Conservation (phyloP, 2,888 invertebrate species). For the Athalia circularis region DNA sequence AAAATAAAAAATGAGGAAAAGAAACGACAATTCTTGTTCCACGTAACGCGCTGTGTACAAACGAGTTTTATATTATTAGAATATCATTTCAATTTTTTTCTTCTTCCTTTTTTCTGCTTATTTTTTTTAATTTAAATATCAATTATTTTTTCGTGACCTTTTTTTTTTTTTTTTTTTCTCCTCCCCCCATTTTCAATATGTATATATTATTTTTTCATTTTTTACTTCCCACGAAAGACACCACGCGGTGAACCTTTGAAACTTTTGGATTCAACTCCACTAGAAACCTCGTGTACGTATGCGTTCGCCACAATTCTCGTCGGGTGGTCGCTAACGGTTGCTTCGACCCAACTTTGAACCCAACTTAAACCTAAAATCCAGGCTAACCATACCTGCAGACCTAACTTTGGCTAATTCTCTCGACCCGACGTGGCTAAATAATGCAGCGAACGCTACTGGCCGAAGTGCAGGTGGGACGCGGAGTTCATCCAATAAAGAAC, state of each 20-base stretch:
- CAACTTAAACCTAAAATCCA: background rate
- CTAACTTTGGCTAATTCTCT: conserved; percentile 62
- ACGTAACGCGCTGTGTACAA: background rate
- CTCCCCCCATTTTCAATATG: too few relatives aligned
- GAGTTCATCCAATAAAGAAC: conserved; percentile 1
- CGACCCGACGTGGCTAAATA: conserved; percentile 49
- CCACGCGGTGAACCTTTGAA: conserved; percentile 24
- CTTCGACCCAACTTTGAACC: conserved; percentile 3
- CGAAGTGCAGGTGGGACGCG: conserved; percentile 29
- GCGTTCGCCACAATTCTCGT: conserved; percentile 53
- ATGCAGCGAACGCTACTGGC: conserved; percentile 25
- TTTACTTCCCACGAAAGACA: background rate
- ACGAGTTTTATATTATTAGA: background rate
- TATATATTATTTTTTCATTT: too few relatives aligned
- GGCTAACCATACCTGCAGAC: conserved; percentile 49
- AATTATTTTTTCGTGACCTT: too few relatives aligned
- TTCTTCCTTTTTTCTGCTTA: too few relatives aligned
- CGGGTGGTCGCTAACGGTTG: conserved; percentile 58
- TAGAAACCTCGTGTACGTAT: conserved; percentile 11
- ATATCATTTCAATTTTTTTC: too few relatives aligned
- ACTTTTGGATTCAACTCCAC: conserved; percentile 14
- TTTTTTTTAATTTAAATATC: too few relatives aligned
- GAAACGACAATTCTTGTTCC: conserved; percentile 11
- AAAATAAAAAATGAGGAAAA: background rate
- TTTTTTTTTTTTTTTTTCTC: too few relatives aligned